Evolutionary conservation across 1,140 invertebrate genomes (phyloP).

Genomic region (Andricus grossulariae): DNA sequence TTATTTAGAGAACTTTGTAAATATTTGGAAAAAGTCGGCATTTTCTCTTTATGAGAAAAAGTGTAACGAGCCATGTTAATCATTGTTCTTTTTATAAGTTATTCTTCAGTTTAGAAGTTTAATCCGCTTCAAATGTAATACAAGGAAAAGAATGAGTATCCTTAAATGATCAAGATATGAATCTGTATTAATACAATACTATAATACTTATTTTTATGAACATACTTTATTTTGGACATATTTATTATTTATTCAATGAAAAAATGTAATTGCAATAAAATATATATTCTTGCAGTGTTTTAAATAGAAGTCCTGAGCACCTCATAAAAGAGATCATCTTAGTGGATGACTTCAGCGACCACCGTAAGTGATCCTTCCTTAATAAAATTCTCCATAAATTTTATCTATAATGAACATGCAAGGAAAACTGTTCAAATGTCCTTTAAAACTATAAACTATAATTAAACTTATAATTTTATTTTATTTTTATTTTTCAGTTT

Average conservation of each 20-base stretch:
- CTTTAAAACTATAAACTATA: background rate
- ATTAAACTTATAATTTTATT: background rate
- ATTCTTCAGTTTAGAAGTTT: no score
- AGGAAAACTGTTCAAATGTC: background rate
- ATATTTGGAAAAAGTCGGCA: no score
- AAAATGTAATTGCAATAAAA: conserved; percentile 29
- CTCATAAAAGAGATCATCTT: conserved; percentile 98
- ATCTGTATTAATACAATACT: no score
- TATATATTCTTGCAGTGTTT: conserved; percentile 82
- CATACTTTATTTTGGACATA: no score
- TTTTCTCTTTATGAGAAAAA: no score
- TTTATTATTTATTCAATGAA: background rate
- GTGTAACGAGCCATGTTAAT: no score
- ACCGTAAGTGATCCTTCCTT: conserved; percentile 82
- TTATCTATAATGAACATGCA: conserved; percentile 2
- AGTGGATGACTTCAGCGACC: conserved; percentile 97
- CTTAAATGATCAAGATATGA: no score
- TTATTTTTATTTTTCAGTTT: background rate
- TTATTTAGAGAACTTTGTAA: no score
- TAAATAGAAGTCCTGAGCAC: conserved; percentile 95
- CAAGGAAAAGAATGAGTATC: no score
- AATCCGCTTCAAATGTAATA: no score
- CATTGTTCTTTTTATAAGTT: no score
- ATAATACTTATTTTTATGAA: no score
- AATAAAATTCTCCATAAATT: conserved; percentile 33